Evolutionary conservation across 2,113 vertebrate genomes (phyloP).

Genomic region (Barbus barbus): DNA sequence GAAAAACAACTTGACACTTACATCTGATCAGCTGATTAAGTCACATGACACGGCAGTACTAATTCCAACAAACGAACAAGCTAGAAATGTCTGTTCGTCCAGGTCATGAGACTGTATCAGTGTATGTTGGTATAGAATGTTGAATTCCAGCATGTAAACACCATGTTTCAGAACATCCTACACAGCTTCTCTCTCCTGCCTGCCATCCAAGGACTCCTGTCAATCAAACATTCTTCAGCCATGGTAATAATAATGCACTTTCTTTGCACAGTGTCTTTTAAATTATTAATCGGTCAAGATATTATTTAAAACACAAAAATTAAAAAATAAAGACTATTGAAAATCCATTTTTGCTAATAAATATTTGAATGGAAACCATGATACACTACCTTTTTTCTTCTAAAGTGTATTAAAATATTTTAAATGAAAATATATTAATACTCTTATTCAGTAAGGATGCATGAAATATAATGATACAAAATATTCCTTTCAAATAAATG

Average conservation of each 20-base stretch:
- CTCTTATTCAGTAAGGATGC: too few species aligned
- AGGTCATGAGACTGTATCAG: background rate
- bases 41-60: background rate
- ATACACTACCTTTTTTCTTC: too few species aligned
- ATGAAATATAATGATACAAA: too few species aligned
- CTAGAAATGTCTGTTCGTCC: background rate
- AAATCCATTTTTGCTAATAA: too few species aligned
- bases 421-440: too few species aligned
- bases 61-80: background rate
- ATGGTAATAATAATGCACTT: background rate
- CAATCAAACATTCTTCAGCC: background rate
- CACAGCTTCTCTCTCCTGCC: conserved; percentile 26
- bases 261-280: background rate
- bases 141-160: conserved; percentile 28
- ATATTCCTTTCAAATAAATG: too few species aligned
- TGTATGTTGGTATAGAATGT: background rate
- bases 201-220: background rate
- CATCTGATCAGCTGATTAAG: conserved; percentile 23
- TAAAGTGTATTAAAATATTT: too few species aligned
- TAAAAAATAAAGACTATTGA: background rate
- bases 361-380: too few species aligned
- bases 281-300: background rate
- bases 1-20: background rate
- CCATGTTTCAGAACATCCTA: conserved; percentile 34
- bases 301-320: background rate